Evolutionary conservation across 2,113 vertebrate species (phyloP).

Genomic region (Rhynchomys soricoides): DNA sequence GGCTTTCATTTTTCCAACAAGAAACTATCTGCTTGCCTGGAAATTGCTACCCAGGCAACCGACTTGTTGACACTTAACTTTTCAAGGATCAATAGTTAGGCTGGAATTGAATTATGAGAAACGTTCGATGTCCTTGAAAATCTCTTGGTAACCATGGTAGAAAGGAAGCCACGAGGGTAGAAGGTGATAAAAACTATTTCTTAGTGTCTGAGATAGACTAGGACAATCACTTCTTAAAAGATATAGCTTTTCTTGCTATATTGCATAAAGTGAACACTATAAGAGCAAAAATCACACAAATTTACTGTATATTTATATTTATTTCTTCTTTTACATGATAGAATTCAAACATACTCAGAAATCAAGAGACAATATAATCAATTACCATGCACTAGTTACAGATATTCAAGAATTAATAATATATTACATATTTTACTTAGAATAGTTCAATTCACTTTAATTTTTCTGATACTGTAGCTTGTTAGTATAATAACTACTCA

Average conservation of each 20-base stretch:
- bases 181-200: slow-evolving; percentile 54
- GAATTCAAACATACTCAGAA: slow-evolving; percentile 16
- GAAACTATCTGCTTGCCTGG: slow-evolving; percentile 21
- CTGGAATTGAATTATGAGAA: slow-evolving; percentile 62
- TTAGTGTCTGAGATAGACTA: slow-evolving; percentile 33
- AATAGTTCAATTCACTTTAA: neutral
- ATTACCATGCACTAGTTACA: neutral
- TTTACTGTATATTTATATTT: neutral
- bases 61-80: slow-evolving; percentile 66
- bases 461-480: neutral
- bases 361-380: slow-evolving; percentile 6
- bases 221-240: neutral
- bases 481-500: neutral
- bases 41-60: slow-evolving; percentile 41
- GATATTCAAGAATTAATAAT: neutral
- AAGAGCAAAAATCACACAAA: neutral
- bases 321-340: neutral
- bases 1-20: slow-evolving; percentile 56
- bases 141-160: slow-evolving; percentile 24
- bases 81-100: slow-evolving; percentile 69
- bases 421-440: slow-evolving; percentile 17
- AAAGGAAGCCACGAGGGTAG: neutral
- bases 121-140: slow-evolving; percentile 57
- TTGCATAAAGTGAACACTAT: neutral
- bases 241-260: slow-evolving; percentile 12